Evolutionary conservation across 2,888 invertebrate species (phyloP), one percentile per base, ranked within the genome.

Genomic region (Agrochola circellaris): DNA sequence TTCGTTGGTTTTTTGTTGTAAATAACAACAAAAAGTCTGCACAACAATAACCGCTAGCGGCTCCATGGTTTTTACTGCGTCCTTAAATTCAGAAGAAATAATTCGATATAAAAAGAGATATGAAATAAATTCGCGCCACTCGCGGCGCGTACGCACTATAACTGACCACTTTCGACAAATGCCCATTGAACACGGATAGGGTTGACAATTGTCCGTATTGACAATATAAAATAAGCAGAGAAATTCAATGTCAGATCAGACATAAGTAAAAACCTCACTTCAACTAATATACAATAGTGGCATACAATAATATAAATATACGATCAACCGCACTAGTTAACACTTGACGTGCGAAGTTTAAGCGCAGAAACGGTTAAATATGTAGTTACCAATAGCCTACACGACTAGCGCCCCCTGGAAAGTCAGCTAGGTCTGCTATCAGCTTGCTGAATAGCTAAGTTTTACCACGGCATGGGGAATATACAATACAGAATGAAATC

Each of bases 81-180:
- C 42, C 54, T 54, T 62, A 34, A 61, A 68, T 74, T 69, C 30
- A 51, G 56, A 23, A 56, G 42, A 34, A 51, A 51, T 9, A 51
- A 51, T 9, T 51, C 34, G 58, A 58, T 26, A 48, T 38, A 83
- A 83, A 81, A 69, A 82, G 23, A 83, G 54, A 78, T 64, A 61
- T 58, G 42, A 84, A 82, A 67, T 70, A 8, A 65, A 56, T 76
- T 69, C 60, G 56, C 61, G 56, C 68, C 34, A 82, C 30, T 67
- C 17, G 34, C 68, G n/a, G 67, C 66, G 70, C 62, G 65, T 82
- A 79, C 75, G 78, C 82, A 84, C 80, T 79, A 82, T 84, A 74
- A 79, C 80, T 79, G 66, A 42, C 45, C 65, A 83, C 79, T 84
- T 84, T 79, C 80, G 42, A 69, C 72, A 45, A 71, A 30, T 20